Evolutionary conservation across 2,113 vertebrate species (phyloP).

Genomic region (Choloepus hoffmanni): DNA sequence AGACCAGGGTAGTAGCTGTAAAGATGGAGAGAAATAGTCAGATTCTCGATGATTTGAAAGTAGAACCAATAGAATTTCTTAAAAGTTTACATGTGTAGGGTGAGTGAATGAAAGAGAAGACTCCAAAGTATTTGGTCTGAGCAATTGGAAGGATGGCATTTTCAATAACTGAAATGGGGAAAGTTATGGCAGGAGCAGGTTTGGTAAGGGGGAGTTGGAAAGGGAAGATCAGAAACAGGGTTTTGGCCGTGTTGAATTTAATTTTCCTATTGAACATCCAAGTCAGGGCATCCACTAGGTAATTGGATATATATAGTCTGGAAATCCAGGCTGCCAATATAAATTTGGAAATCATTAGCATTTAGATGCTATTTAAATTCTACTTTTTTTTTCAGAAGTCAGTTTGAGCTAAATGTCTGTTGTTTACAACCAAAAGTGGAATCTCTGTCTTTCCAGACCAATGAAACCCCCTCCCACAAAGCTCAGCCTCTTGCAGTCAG

Average conservation of each 20-base stretch:
- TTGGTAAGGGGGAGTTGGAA: neutral
- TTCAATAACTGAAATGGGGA: slow-evolving; percentile 4
- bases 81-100: neutral
- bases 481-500: neutral
- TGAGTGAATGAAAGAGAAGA: neutral
- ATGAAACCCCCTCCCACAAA: neutral
- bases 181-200: neutral
- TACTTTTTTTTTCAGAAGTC: neutral
- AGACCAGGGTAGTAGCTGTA: neutral
- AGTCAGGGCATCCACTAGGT: neutral
- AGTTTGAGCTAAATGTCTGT: slow-evolving; percentile 12
- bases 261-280: neutral
- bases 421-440: slow-evolving; percentile 31
- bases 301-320: neutral
- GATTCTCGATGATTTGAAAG: slow-evolving; percentile 44
- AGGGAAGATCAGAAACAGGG: neutral
- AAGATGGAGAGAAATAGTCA: neutral
- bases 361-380: neutral
- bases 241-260: neutral
- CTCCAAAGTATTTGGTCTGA: neutral
- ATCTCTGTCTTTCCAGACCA: neutral
- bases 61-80: neutral
- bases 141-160: neutral
- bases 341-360: slow-evolving; percentile 25
- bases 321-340: neutral